These are phyloP conservation scores for Synanthedon formicaeformis DNA, from an alignment of 2,888 invertebrate species.

Conservation along the genomic window DNA sequence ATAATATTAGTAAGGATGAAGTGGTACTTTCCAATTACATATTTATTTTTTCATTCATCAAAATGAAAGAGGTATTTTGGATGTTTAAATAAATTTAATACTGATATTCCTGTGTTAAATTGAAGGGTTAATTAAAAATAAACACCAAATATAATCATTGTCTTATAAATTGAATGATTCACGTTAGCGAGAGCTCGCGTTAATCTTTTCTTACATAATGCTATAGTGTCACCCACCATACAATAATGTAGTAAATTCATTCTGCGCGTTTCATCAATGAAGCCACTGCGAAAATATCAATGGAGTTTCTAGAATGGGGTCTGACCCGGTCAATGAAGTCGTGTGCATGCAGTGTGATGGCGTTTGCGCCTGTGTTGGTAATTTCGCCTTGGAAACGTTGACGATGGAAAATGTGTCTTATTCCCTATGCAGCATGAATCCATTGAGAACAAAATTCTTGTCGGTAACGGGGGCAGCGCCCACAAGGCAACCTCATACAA, in stretches of 20 bases:
- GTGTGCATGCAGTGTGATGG: conserved; percentile 30
- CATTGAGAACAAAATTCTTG: background rate
- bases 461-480: background rate
- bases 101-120: too few species aligned
- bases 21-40: too few species aligned
- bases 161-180: too few species aligned
- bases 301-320: conserved; percentile 56
- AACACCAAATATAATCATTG: too few species aligned
- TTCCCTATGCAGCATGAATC: background rate
- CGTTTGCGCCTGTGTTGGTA: conserved; percentile 18
- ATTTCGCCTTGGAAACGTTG: conserved; percentile 1
- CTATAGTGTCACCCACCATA: background rate
- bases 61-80: too few species aligned
- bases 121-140: too few species aligned
- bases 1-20: too few species aligned
- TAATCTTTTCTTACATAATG: background rate
- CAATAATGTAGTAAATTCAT: conserved; percentile 1
- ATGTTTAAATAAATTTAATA: too few species aligned
- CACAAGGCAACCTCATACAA: background rate
- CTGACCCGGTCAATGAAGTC: conserved; percentile 48
- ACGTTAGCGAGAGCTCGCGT: too few species aligned
- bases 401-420: background rate
- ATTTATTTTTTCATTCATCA: too few species aligned
- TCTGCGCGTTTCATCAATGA: conserved; percentile 43
- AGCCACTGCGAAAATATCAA: conserved; percentile 59